Evolutionary conservation across 2,888 invertebrate species (phyloP).

Genomic region (Troides aeacus): DNA sequence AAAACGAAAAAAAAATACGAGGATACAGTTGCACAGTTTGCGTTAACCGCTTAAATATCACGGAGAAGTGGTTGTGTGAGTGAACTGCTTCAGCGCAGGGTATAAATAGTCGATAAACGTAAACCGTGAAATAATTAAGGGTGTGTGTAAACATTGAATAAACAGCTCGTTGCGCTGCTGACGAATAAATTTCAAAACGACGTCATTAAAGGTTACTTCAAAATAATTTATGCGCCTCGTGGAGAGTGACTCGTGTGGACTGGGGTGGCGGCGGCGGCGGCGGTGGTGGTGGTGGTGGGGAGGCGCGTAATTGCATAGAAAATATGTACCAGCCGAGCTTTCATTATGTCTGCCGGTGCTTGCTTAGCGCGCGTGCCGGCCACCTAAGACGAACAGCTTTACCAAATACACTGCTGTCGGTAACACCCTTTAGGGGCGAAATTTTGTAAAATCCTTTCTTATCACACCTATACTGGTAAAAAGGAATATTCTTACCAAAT

Average conservation of each 20-base stretch:
- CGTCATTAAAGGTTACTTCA: slow-evolving; percentile 24
- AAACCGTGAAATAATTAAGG: neutral
- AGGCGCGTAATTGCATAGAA: slow-evolving; percentile 52
- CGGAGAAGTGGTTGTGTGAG: no score
- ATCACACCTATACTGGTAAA: no score
- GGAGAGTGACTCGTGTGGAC: slow-evolving; percentile 35
- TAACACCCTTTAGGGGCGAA: no score
- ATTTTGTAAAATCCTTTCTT: no score
- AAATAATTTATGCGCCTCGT: slow-evolving; percentile 29
- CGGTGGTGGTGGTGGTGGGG: slow-evolving; percentile 1
- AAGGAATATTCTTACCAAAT: no score
- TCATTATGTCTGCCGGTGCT: slow-evolving; percentile 59
- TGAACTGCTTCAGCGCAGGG: no score
- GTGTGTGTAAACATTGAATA: neutral
- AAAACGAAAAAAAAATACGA: no score
- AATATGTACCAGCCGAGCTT: slow-evolving; percentile 58
- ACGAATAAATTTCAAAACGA: slow-evolving; percentile 17
- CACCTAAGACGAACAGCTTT: slow-evolving; percentile 39
- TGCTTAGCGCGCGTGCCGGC: slow-evolving; percentile 35
- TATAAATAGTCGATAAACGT: no score
- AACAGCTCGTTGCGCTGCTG: slow-evolving; percentile 2
- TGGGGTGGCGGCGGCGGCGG: no score
- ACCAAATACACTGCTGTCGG: no score
- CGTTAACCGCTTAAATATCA: no score
- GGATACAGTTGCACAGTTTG: no score